A percentile compares a stretch with the other conserved stretches of the same genome.
Conservation (phyloP, 2,113 vertebrate genomes). For the Ptyas mucosa region DNA sequence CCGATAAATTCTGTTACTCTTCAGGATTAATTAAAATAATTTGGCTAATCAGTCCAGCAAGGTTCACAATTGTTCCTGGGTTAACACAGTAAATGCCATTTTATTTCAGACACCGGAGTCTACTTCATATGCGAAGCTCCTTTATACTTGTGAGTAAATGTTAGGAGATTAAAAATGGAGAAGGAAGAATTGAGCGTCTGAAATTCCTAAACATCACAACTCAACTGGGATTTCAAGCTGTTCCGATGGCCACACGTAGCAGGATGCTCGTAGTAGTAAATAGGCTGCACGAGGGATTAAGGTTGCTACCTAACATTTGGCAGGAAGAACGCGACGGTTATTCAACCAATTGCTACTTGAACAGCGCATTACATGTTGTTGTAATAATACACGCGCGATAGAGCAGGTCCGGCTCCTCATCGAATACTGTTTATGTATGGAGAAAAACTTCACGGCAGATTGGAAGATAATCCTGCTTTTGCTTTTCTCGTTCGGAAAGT, state of each 20-base stretch:
- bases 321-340: not conserved
- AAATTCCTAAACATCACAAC: not conserved
- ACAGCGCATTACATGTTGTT: not conserved
- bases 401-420: not conserved
- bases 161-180: not conserved
- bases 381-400: not conserved
- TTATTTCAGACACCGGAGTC: not conserved
- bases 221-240: not conserved
- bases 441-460: not conserved
- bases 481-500: not conserved
- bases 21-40: not conserved
- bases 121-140: not conserved
- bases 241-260: not conserved
- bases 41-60: not conserved
- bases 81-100: not conserved
- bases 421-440: not conserved
- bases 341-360: not conserved
- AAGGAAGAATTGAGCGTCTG: not conserved
- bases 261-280: not conserved
- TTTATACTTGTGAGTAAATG: not conserved
- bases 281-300: not conserved
- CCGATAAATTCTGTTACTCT: not conserved
- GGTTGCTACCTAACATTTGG: not conserved
- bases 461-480: not conserved
- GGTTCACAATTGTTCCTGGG: not conserved